Evolutionary conservation across 2,888 invertebrate genomes (phyloP).

Genomic region (Dynastes maya): DNA sequence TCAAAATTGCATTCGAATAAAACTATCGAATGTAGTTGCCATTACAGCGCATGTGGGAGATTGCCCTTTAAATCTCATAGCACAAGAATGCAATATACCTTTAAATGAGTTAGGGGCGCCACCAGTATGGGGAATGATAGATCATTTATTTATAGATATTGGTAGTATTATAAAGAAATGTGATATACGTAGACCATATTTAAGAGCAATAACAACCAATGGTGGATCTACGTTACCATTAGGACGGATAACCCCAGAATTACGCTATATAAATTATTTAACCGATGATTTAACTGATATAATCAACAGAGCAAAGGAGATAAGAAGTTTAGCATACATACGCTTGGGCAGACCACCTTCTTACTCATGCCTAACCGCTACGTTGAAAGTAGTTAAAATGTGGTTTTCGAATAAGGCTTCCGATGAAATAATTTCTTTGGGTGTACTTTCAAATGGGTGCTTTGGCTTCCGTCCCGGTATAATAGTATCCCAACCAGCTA

Average conservation of each 20-base stretch:
- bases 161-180: slow-evolving; percentile 73
- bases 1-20: slow-evolving; percentile 67
- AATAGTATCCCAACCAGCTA: slow-evolving; percentile 75
- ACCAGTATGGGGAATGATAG: slow-evolving; percentile 78
- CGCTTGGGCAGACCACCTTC: slow-evolving; percentile 60
- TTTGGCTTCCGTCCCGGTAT: slow-evolving; percentile 73
- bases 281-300: slow-evolving; percentile 61
- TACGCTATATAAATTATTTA: slow-evolving; percentile 74
- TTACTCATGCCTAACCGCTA: slow-evolving; percentile 67
- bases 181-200: slow-evolving; percentile 72
- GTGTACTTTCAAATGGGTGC: slow-evolving; percentile 73
- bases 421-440: slow-evolving; percentile 72
- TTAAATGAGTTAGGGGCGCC: slow-evolving; percentile 74
- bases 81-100: slow-evolving; percentile 71
- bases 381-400: slow-evolving; percentile 71
- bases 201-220: slow-evolving; percentile 71
- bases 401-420: slow-evolving; percentile 70
- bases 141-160: slow-evolving; percentile 74
- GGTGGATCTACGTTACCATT: slow-evolving; percentile 72
- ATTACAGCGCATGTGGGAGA: slow-evolving; percentile 75
- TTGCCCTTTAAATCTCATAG: slow-evolving; percentile 67
- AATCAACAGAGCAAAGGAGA: slow-evolving; percentile 33
- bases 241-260: slow-evolving; percentile 72
- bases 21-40: slow-evolving; percentile 73
- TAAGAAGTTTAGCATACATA: slow-evolving; percentile 47